These are phyloP conservation scores for Lagria hirta DNA, from an alignment of 2,888 invertebrate genomes.

Conservation along the genomic window DNA sequence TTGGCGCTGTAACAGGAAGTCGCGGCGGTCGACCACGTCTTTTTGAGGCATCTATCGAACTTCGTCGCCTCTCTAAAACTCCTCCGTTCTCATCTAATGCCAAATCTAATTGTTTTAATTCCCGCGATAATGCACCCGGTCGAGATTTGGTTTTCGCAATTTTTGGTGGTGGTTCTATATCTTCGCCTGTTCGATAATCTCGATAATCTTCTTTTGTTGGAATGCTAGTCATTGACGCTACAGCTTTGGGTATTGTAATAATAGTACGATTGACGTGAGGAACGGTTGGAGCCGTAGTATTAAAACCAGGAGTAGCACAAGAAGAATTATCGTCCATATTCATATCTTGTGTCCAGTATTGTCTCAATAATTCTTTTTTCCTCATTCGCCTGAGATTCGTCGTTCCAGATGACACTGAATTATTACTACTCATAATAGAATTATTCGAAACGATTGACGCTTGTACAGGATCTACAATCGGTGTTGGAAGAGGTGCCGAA, in stretches of 20 bases:
- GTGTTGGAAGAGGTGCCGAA: constrained; percentile 63
- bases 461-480: constrained; percentile 54
- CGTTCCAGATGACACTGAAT: constrained; percentile 58
- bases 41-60: constrained; percentile 41
- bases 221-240: constrained; percentile 84
- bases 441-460: constrained; percentile 53
- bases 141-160: constrained; percentile 59
- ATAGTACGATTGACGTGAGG: constrained; percentile 68
- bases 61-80: constrained; percentile 57
- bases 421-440: constrained; percentile 43
- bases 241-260: constrained; percentile 84
- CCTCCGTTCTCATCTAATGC: constrained; percentile 59
- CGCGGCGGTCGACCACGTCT: constrained; percentile 51
- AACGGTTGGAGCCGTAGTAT: constrained; percentile 61
- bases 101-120: constrained; percentile 65
- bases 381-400: constrained; percentile 83
- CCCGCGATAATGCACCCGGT: constrained; percentile 59
- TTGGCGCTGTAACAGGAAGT: constrained; percentile 57
- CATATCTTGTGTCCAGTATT: constrained; percentile 85
- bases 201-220: constrained; percentile 85
- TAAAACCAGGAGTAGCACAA: constrained; percentile 54
- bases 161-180: constrained; percentile 69
- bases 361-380: constrained; percentile 82
- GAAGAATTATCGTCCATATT: constrained; percentile 76
- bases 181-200: constrained; percentile 52